Conservation (phyloP, 2,113 vertebrate genomes). For the Pogonocichla stellata region DNA sequence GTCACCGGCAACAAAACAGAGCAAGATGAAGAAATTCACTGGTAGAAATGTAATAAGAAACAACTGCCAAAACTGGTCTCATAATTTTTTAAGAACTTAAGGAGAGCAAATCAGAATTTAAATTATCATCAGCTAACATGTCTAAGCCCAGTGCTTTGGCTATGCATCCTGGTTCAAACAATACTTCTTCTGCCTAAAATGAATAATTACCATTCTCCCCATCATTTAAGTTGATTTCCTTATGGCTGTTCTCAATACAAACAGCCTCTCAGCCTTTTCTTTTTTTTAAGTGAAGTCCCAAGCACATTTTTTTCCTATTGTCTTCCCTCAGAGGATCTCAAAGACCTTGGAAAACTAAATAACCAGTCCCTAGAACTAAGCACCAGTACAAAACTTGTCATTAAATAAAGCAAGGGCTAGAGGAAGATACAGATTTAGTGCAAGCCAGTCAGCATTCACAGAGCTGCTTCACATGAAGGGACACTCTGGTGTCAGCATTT, state of each 20-base stretch:
- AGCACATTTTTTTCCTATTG: neutral
- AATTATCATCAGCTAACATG: neutral
- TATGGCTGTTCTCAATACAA: neutral
- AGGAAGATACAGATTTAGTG: neutral
- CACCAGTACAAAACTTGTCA: neutral
- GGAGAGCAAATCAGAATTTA: neutral
- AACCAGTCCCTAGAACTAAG: neutral
- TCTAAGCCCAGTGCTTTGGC: neutral
- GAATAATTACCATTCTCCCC: neutral
- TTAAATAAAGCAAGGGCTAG: neutral
- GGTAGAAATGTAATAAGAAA: neutral
- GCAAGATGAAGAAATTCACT: neutral
- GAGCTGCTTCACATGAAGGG: neutral
- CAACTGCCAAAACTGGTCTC: neutral
- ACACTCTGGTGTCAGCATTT: neutral
- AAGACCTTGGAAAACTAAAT: neutral
- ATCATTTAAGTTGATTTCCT: neutral
- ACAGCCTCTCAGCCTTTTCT: no score
- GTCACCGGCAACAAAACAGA: neutral
- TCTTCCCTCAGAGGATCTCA: neutral
- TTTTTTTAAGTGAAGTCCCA: neutral
- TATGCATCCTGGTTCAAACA: neutral
- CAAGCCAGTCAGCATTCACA: slow-evolving; percentile 5
- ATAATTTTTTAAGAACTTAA: neutral
- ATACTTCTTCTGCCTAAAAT: neutral